phyloP scores from a whole-genome alignment of 2,797 vertebrate species.

The Glossophaga mutica region DNA sequence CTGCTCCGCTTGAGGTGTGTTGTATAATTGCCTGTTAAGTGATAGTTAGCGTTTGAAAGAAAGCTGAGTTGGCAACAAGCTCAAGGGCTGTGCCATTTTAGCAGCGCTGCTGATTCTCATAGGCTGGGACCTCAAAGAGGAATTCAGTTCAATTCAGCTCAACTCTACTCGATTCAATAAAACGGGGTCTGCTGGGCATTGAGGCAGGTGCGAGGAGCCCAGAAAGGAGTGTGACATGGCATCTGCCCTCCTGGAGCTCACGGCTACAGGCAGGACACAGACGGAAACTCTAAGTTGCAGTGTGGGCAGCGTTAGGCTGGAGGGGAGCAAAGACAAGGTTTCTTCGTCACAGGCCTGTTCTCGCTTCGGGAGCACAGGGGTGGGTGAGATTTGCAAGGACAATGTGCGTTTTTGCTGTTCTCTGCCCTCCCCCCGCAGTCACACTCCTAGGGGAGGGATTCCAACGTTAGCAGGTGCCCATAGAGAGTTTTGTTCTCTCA shows the following conservation, averaged over 20 bases:
- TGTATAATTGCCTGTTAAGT: constrained; percentile 19
- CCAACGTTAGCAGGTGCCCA: background rate
- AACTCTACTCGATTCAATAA: background rate
- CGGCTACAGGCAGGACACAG: background rate
- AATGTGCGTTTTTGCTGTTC: background rate
- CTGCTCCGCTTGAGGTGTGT: constrained; percentile 30
- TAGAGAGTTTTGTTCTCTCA: background rate
- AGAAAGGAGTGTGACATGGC: background rate
- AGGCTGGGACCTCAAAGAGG: background rate
- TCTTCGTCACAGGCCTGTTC: background rate
- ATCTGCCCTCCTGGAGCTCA: background rate
- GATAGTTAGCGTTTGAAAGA: background rate
- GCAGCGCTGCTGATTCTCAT: background rate
- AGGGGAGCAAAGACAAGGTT: background rate
- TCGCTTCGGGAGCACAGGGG: background rate
- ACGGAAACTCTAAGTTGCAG: too few relatives aligned
- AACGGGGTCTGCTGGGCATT: background rate
- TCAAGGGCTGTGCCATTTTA: background rate
- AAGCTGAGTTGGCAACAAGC: background rate
- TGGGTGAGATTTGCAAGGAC: background rate
- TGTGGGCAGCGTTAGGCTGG: background rate
- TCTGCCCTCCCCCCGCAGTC: too few relatives aligned
- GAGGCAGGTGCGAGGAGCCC: background rate
- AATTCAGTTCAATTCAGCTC: background rate
- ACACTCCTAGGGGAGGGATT: background rate